Base-by-base conservation (phyloP, 2,113 vertebrate genomes). In the Actenoides hombroni region DNA sequence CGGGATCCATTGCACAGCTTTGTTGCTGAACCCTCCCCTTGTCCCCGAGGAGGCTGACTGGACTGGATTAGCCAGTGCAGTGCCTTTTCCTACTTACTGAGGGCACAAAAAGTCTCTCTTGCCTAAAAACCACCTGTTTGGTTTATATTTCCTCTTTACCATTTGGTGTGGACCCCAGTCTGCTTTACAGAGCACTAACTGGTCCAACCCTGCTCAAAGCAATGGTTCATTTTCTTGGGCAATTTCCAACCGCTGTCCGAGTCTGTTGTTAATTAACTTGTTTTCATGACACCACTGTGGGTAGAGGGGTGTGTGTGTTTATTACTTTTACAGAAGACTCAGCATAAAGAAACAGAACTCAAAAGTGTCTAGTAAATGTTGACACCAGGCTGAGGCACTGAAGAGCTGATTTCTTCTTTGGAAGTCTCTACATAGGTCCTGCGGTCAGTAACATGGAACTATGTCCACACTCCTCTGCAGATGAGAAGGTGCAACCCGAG, bases 11-110 rank as follows among this genome's bases (percentile, higher is more conserved):
- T 6, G 5, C 16, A 5, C 40, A 35, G 63, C 83, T 56, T 11
- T 17, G 13, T 14, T 13, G 16, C 42, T 48, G 2, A 80, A 10
- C 57, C 76, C 76, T 39, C n/a, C 15, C 75, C 64, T 46, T 19
- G 10, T 37, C 1, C 0, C 0, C 5, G 2, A 31, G 57, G 42
- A 31, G 1, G 5, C 54, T 8, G 31, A 10, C 20, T 68, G 42
- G n/a, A 31, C 21, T 37, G 3, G 5, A 4, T 19, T 17, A 37
- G n/a, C 37, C 5, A 4, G 6, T 9, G 26, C 48, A 12, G n/a
- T 17, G 67, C 44, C 29, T 60, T 42, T 42, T 3, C 44, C 14
- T 4, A 1, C 9, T 29, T 24, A 4, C 8, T 17, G 20, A 3
- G 16, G 40, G n/a, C 8, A 5, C 4, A 11, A 5, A 35, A 17